These are phyloP conservation scores for Harpagifer antarcticus DNA, from an alignment of 2,797 vertebrate genomes.

Conservation along the genomic window DNA sequence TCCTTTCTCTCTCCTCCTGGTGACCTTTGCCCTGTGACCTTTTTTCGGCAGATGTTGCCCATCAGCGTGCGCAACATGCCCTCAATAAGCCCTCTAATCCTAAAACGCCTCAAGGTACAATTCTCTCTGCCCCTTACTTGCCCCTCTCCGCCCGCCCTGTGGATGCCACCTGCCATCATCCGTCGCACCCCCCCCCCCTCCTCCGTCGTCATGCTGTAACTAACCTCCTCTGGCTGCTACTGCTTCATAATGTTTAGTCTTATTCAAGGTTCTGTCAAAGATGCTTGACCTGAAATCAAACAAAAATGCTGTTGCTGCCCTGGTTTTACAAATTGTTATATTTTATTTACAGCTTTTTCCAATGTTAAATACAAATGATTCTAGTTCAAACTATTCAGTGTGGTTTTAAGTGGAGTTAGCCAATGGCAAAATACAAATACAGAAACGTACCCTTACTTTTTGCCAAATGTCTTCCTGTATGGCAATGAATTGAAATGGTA, in stretches of 20 bases:
- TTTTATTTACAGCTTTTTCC: background rate
- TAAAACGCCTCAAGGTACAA: slow-evolving; percentile 99
- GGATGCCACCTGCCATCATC: slow-evolving; percentile 49
- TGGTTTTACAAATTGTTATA: background rate
- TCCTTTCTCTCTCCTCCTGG: slow-evolving; percentile 83
- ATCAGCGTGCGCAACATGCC: slow-evolving; percentile 98
- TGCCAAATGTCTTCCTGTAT: background rate
- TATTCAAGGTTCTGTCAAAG: slow-evolving; percentile 10
- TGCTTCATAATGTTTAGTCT: slow-evolving; percentile 27
- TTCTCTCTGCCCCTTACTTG: slow-evolving; percentile 73
- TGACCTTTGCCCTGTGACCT: slow-evolving; percentile 88
- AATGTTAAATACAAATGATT: background rate
- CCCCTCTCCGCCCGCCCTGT: slow-evolving; percentile 40
- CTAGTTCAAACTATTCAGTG: background rate
- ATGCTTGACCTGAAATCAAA: background rate
- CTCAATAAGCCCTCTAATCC: slow-evolving; percentile 97
- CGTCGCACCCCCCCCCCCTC: slow-evolving; percentile 9
- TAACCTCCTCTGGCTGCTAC: slow-evolving; percentile 58
- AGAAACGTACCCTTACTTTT: background rate
- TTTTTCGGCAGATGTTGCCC: slow-evolving; percentile 95
- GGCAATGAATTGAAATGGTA: background rate
- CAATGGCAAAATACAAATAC: background rate
- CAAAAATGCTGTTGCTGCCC: background rate
- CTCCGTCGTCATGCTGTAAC: slow-evolving; percentile 38
- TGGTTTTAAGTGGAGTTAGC: background rate